Conservation (phyloP, 2,888 invertebrate species). For the Lordiphosa andalusiaca region DNA sequence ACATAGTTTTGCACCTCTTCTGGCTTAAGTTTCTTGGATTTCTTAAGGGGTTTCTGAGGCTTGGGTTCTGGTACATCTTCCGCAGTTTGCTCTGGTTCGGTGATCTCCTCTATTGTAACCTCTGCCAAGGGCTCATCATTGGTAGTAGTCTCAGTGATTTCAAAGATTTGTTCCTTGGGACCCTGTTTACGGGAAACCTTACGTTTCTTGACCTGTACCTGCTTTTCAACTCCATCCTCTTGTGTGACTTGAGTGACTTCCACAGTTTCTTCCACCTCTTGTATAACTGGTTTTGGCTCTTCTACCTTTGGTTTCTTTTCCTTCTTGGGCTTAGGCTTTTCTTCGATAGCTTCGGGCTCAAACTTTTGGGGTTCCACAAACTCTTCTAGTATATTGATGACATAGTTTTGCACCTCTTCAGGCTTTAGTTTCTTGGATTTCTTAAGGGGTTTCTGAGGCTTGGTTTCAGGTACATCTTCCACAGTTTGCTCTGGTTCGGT, state of each 20-base stretch:
- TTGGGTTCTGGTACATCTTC: conserved; percentile 43
- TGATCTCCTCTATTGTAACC: conserved; percentile 50
- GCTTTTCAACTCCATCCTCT: conserved; percentile 63
- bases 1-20: conserved; percentile 62
- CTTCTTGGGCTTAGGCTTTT: conserved; percentile 17
- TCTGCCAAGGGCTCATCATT: conserved; percentile 78
- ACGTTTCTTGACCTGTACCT: conserved; percentile 76
- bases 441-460: conserved; percentile 79
- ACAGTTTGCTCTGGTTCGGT: conserved; percentile 43
- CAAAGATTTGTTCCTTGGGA: conserved; percentile 78
- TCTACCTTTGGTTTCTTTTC: background rate
- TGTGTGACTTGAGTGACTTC: conserved; percentile 64
- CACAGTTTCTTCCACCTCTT: conserved; percentile 66
- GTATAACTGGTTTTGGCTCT: conserved; percentile 72
- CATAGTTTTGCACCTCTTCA: conserved; percentile 58
- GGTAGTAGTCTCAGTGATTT: conserved; percentile 72
- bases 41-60: conserved; percentile 79
- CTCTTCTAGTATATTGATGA: conserved; percentile 64
- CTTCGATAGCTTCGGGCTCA: conserved; percentile 58
- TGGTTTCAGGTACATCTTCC: conserved; percentile 37
- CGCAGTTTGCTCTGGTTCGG: conserved; percentile 40
- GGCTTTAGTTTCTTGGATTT: conserved; percentile 51
- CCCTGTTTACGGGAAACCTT: conserved; percentile 79
- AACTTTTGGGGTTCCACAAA: conserved; percentile 16
- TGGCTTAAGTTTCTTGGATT: conserved; percentile 49